Conservation (phyloP, 2,113 vertebrate species). For the Peucedramus taeniatus region DNA sequence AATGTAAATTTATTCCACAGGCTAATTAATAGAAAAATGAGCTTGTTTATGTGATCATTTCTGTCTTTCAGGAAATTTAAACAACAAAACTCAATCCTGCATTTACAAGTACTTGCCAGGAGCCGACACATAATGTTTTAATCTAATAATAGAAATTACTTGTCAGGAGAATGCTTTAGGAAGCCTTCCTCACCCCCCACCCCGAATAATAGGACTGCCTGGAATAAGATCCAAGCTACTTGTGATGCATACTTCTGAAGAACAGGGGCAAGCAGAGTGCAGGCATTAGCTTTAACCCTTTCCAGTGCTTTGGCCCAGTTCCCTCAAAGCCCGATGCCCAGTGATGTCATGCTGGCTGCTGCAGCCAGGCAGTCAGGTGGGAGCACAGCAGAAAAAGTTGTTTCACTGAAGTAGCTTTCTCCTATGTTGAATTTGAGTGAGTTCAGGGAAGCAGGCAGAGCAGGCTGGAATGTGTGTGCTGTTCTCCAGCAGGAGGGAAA, state of each 20-base stretch:
- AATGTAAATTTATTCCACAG: background rate
- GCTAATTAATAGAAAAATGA: background rate
- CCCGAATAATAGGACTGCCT: slow-evolving; percentile 18
- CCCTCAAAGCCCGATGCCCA: background rate
- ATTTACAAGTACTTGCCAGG: background rate
- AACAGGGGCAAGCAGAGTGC: background rate
- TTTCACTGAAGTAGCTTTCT: background rate
- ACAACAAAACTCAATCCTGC: background rate
- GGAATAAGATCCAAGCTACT: slow-evolving; percentile 46
- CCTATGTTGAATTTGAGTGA: background rate
- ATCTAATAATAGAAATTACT: slow-evolving; percentile 29
- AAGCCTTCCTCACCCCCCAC: slow-evolving; percentile 22
- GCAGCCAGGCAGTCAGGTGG: background rate
- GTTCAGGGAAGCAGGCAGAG: background rate
- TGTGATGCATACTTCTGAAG: slow-evolving; percentile 37
- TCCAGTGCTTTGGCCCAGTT: background rate
- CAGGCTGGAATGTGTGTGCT: background rate
- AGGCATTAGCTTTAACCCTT: slow-evolving; percentile 43
- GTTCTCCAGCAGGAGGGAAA: background rate
- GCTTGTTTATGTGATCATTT: background rate
- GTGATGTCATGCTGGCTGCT: background rate
- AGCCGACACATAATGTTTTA: background rate
- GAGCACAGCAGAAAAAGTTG: background rate
- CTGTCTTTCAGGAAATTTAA: slow-evolving; percentile 7
- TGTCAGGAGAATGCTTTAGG: slow-evolving; percentile 25